Conservation (phyloP, 2,113 vertebrate genomes). For the Pipa parva region DNA sequence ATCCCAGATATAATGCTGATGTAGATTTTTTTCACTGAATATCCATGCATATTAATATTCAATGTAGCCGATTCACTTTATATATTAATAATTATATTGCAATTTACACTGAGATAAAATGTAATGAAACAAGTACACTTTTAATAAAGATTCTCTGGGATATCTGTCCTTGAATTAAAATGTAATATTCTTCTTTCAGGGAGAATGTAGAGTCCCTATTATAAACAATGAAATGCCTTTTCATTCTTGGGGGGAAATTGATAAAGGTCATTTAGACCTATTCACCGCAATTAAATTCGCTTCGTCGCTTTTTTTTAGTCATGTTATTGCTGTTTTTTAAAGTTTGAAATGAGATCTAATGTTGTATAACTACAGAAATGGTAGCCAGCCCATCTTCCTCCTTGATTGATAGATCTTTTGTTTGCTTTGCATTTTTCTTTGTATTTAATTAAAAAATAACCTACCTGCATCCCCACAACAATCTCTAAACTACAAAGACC, state of each 20-base stretch:
- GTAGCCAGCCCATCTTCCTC: too few relatives aligned
- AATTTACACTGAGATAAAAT: neutral
- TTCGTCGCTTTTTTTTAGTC: too few relatives aligned
- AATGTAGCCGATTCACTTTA: constrained; percentile 12
- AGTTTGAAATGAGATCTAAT: too few relatives aligned
- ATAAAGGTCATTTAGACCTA: too few relatives aligned
- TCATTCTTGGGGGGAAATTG: neutral
- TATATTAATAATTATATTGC: constrained; percentile 5
- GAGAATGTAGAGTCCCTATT: neutral
- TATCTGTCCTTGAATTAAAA: neutral
- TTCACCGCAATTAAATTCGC: too few relatives aligned
- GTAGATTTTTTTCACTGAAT: neutral
- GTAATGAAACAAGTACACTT: neutral
- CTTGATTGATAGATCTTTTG: too few relatives aligned
- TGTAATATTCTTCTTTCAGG: neutral
- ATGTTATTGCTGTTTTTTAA: too few relatives aligned
- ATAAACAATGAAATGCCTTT: neutral
- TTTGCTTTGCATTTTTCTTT: too few relatives aligned
- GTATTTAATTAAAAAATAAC: too few relatives aligned
- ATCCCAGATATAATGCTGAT: neutral
- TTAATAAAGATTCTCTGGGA: neutral
- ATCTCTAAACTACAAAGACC: too few relatives aligned
- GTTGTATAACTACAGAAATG: too few relatives aligned
- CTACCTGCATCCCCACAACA: too few relatives aligned
- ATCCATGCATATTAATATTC: neutral